These are phyloP conservation scores for Eristalinus aeneus DNA, from an alignment of 2,888 invertebrate species.

Conservation along the genomic window DNA sequence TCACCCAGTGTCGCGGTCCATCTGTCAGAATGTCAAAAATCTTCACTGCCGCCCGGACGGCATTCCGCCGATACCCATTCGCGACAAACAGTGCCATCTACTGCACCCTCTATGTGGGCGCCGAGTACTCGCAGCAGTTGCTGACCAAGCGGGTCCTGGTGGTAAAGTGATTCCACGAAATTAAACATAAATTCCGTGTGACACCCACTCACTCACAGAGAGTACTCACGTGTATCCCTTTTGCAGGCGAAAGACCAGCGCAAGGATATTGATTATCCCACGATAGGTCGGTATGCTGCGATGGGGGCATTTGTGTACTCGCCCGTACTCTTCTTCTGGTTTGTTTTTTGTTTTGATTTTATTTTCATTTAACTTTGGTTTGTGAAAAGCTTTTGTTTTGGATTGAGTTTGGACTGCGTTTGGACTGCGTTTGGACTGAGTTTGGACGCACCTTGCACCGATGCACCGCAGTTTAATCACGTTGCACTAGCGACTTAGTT, in stretches of 20 bases:
- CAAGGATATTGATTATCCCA: constrained; percentile 81
- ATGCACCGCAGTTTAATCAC: constrained; percentile 19
- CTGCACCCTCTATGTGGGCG: constrained; percentile 89
- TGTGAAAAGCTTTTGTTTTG: constrained; percentile 39
- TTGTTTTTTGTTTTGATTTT: constrained; percentile 72
- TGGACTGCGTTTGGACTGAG: neutral
- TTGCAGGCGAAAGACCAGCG: constrained; percentile 69
- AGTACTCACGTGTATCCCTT: constrained; percentile 16
- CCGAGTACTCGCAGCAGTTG: constrained; percentile 90
- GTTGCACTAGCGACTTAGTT: constrained; percentile 1
- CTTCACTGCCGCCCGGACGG: constrained; percentile 12
- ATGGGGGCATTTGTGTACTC: constrained; percentile 84
- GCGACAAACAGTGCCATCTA: constrained; percentile 85
- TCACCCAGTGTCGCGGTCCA: neutral
- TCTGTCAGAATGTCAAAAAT: constrained; percentile 48
- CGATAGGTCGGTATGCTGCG: constrained; percentile 83
- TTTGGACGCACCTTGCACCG: constrained; percentile 24
- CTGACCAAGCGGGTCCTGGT: constrained; percentile 86
- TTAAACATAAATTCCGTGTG: neutral
- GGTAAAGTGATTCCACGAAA: constrained; percentile 69
- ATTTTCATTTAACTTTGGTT: constrained; percentile 9
- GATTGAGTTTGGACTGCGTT: neutral
- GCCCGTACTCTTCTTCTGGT: constrained; percentile 85
- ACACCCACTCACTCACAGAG: neutral
- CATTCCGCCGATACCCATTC: constrained; percentile 82